Evolutionary conservation across 2,888 invertebrate species (phyloP), one percentile per base, ranked within the genome.

Genomic region (Zaprionus lineosus): DNA sequence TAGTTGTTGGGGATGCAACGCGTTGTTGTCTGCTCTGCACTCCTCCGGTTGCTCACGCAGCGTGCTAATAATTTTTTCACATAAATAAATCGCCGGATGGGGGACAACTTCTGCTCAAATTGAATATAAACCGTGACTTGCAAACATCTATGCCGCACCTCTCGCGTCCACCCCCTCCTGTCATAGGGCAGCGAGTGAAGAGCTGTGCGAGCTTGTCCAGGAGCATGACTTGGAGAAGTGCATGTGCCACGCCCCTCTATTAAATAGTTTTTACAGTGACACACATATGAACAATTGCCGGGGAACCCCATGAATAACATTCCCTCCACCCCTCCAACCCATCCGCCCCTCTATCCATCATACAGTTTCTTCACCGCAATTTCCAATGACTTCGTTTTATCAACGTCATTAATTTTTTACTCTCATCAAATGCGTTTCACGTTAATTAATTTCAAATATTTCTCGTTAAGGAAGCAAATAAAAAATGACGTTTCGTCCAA

Each of bases 61-160:
- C 24, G 46, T 56, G 73, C 57, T 72, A 69, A 77, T 75, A 70
- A 81, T 74, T 83, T 76, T 59, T 52, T 69, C 79, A 74, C 79
- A 72, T 66, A 72, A 63, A 79, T 76, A 79, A 76, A 78, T 75
- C 57, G 71, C 40, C 47, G 12, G 43, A 43, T 34, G 14, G 39
- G 52, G 52, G 33, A 50, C 58, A 59, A 69, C 57, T 61, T 57
- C 36, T 9, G 12, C 18, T 29, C 4, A 63, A 77, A 81, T 81
- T 77, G 69, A 77, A 74, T 72, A 41, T 24, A 62, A 47, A 40
- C 15, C 48, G 44, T 63, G 53, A 63, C 58, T 51, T 50, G 59
- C 24, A 12, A 28, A n/a, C n/a, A n/a, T n/a, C 31, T 28, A 11
- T 55, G 37, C 24, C n/a, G n/a, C n/a, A n/a, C n/a, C n/a, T n/a